Evolutionary conservation across 2,797 vertebrate species (phyloP).

Genomic region (Eulemur rubriventer): DNA sequence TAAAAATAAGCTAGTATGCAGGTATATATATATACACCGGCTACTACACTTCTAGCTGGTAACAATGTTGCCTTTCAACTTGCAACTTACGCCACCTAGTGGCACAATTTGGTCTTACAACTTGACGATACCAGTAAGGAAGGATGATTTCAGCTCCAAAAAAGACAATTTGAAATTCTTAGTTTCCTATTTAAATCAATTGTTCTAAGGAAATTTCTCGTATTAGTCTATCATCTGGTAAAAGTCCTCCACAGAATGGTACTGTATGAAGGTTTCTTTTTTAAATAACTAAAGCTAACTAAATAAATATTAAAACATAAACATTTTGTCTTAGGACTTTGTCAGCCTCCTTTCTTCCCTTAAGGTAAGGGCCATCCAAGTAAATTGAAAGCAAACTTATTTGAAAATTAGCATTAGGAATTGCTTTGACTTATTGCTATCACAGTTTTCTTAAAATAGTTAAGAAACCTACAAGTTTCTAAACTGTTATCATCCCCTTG

Average conservation of each 20-base stretch:
- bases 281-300: conserved; percentile 6
- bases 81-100: conserved; percentile 70
- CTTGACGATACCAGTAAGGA: not conserved
- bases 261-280: not conserved
- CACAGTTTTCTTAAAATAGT: not conserved
- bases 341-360: not conserved
- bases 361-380: not conserved
- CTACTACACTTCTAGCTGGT: not conserved
- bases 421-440: not conserved
- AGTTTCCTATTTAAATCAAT: not conserved
- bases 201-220: not conserved
- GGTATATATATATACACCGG: not conserved
- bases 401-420: not conserved
- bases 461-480: not conserved
- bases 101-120: conserved; percentile 35
- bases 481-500: not conserved
- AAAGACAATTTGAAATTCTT: not conserved
- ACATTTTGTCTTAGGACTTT: not conserved
- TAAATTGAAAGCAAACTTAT: not conserved
- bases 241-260: not conserved
- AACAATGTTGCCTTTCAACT: conserved; percentile 42
- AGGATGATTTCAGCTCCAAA: not conserved
- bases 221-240: not conserved
- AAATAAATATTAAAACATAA: conserved; percentile 29
- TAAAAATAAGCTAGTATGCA: not conserved